phyloP scores from a whole-genome alignment of 2,888 invertebrate genomes.

The Oscheius onirici region DNA sequence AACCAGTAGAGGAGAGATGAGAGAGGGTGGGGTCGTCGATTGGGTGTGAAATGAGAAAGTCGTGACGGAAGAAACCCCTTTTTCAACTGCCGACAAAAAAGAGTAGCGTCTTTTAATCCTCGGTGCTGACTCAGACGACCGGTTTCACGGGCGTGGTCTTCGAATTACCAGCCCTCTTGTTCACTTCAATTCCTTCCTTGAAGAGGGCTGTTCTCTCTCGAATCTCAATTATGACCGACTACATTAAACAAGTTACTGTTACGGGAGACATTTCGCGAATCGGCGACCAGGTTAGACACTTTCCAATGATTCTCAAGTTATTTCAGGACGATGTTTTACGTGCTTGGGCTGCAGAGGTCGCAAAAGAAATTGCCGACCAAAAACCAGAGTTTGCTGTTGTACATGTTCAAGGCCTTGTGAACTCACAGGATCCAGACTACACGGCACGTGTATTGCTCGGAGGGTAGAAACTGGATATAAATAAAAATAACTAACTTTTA shows the following conservation, averaged over 20 bases:
- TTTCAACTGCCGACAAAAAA: not conserved
- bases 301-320: not conserved
- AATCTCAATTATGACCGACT: constrained; percentile 39
- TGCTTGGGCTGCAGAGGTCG: constrained; percentile 54
- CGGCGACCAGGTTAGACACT: constrained; percentile 42
- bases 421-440: constrained; percentile 51
- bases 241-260: constrained; percentile 60
- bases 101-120: constrained; percentile 17
- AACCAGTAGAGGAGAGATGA: not conserved
- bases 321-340: constrained; percentile 50
- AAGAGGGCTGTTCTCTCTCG: not conserved
- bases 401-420: constrained; percentile 57
- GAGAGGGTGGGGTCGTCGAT: not conserved
- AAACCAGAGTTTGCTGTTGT: constrained; percentile 57
- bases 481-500: constrained; percentile 35
- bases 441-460: constrained; percentile 47
- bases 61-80: not conserved
- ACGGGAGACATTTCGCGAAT: constrained; percentile 58
- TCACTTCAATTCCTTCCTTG: not conserved
- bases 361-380: constrained; percentile 61
- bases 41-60: constrained; percentile 18
- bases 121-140: constrained; percentile 27
- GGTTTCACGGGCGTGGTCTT: constrained; percentile 29
- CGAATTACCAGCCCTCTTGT: constrained; percentile 1
- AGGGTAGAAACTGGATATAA: constrained; percentile 32